Evolutionary conservation across 2,888 invertebrate genomes (phyloP), one percentile per base, ranked within the genome.

Genomic region (Petrophora chlorosata): DNA sequence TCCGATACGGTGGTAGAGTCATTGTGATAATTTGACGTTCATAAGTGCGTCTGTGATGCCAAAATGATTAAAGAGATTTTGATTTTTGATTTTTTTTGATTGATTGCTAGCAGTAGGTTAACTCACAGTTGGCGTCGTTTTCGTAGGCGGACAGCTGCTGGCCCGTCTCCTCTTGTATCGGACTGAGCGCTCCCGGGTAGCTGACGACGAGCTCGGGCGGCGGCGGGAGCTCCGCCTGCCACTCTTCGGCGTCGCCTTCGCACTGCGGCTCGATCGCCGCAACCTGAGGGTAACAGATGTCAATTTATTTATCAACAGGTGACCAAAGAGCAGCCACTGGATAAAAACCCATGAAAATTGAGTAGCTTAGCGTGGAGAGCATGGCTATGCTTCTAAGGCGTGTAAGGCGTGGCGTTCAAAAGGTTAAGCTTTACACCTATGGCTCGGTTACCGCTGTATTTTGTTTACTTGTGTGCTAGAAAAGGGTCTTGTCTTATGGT

Each of bases 151-250:
- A 79, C 2, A 90, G 80, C 56, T 90, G 89, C 36, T 69, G 80
- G 0, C 76, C 67, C 1, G 90, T 90, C 59, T 90, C 90, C 58
- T 90, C 90, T 2, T 76, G 81, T 45, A 90, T 90, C 38, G 90
- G 88, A 51, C 85, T 85, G 52, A 90, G 79, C 5, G 85, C 85
- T n/a, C 84, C 81, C 4, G 76, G 77, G 67, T 89, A 89, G 61
- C 65, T 79, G 13, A 90, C 70, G 10, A 88, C 62, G 8, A 89
- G 69, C 45, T 88, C 87, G 0, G 86, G 85, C 34, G 87, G 88
- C 67, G 64, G 86, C 59, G 56, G 79, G 60, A 61, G 45, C 34
- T 69, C 72, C 1, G 53, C 38, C 7, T 65, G 15, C 72, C 72
- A 73, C 9, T n/a, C n/a, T n/a, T 64, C 71, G 19, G 48, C 61